Conservation (phyloP, 2,888 invertebrate species). For the Nebria salina region DNA sequence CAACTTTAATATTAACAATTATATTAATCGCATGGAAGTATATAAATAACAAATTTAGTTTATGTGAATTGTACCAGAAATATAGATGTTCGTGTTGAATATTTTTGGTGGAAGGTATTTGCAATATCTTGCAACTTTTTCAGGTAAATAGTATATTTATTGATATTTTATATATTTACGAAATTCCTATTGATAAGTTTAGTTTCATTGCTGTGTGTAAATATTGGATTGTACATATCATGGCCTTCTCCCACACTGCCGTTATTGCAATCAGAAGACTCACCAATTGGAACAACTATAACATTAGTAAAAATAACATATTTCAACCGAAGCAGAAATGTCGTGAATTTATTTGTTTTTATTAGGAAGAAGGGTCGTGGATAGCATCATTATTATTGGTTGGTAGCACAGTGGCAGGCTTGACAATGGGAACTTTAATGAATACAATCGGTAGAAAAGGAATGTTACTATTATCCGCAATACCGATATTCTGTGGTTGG, state of each 20-base stretch:
- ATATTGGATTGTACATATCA: slow-evolving; percentile 63
- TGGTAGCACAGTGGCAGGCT: slow-evolving; percentile 68
- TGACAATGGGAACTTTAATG: slow-evolving; percentile 67
- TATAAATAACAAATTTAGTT: background rate
- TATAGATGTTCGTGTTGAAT: background rate
- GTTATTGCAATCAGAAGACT: slow-evolving; percentile 57
- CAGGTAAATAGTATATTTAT: slow-evolving; percentile 29
- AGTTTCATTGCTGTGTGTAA: slow-evolving; percentile 48
- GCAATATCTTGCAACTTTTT: slow-evolving; percentile 41
- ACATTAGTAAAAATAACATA: slow-evolving; percentile 27
- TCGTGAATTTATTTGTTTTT: slow-evolving; percentile 20
- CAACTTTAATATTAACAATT: no score
- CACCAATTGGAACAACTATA: slow-evolving; percentile 46
- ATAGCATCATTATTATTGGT: slow-evolving; percentile 67
- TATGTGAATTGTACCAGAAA: background rate
- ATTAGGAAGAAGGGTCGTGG: slow-evolving; percentile 67
- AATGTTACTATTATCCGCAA: slow-evolving; percentile 64
- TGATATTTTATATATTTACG: background rate
- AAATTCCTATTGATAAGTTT: background rate
- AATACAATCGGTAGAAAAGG: slow-evolving; percentile 68
- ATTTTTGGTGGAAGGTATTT: slow-evolving; percentile 25
- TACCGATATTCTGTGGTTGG: slow-evolving; percentile 68
- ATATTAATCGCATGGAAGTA: no score
- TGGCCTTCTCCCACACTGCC: slow-evolving; percentile 70
- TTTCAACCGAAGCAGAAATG: no score